Evolutionary conservation across 1,140 invertebrate genomes (phyloP).

Genomic region (Drosophila biarmipes): DNA sequence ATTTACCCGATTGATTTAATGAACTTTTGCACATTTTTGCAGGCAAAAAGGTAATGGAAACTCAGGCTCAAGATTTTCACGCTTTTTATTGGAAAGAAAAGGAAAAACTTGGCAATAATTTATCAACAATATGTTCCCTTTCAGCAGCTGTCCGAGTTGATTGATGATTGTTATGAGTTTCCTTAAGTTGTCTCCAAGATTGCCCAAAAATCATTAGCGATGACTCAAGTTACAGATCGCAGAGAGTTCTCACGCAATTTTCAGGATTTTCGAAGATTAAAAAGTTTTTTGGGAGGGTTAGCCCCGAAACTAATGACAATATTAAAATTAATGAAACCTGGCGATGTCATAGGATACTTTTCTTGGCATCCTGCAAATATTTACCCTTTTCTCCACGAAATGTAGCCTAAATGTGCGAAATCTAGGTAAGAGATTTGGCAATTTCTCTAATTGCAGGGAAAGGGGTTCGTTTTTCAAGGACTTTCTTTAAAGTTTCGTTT

Average conservation of each 20-base stretch:
- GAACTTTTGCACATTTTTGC: constrained; percentile 54
- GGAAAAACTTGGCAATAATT: constrained; percentile 62
- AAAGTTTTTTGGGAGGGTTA: constrained; percentile 30
- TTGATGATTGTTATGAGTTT: constrained; percentile 71
- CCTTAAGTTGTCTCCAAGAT: constrained; percentile 35
- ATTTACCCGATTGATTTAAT: constrained; percentile 57
- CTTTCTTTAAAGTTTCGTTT: constrained; percentile 35
- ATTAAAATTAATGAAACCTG: constrained; percentile 76
- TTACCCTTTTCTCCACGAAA: constrained; percentile 64
- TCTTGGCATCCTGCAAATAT: constrained; percentile 50
- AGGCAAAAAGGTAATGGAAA: constrained; percentile 24
- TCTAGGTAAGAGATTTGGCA: constrained; percentile 28
- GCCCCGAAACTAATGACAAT: constrained; percentile 68
- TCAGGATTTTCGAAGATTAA: constrained; percentile 9
- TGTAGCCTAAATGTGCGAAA: constrained; percentile 47
- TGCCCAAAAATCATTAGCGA: constrained; percentile 57
- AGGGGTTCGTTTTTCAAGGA: constrained; percentile 45
- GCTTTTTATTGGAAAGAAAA: constrained; percentile 50
- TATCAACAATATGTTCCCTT: constrained; percentile 73
- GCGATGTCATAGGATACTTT: constrained; percentile 65
- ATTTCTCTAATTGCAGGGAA: constrained; percentile 37
- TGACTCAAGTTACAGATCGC: constrained; percentile 64
- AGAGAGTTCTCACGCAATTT: constrained; percentile 62
- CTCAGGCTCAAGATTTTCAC: constrained; percentile 56
- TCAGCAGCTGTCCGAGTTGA: constrained; percentile 70